Evolutionary conservation across 1,140 invertebrate genomes (phyloP).

Genomic region (Coenobita brevimanus): DNA sequence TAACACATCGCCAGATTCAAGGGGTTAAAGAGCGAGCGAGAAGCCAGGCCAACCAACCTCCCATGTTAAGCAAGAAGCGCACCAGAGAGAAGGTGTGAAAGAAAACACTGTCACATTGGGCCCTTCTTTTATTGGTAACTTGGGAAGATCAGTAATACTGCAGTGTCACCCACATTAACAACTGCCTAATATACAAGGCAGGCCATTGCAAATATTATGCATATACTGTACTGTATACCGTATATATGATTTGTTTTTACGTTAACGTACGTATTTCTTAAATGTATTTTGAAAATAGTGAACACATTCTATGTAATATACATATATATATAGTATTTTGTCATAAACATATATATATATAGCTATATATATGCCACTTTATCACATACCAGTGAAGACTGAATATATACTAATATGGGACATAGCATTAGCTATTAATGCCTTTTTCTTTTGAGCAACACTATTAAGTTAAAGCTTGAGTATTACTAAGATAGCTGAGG

Average conservation of each 20-base stretch:
- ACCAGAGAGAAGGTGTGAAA: constrained; percentile 55
- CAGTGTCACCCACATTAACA: neutral
- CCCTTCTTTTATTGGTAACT: constrained; percentile 65
- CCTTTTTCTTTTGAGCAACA: constrained; percentile 44
- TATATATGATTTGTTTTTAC: constrained; percentile 14
- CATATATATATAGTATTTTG: constrained; percentile 10
- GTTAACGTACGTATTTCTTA: neutral
- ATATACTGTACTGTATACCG: neutral
- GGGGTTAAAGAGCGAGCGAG: neutral
- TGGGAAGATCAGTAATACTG: constrained; percentile 10
- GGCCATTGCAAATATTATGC: neutral
- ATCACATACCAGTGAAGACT: constrained; percentile 6
- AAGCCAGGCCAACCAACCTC: neutral
- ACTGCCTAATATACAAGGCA: constrained; percentile 15
- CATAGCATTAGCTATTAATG: constrained; percentile 49
- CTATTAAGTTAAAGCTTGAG: neutral
- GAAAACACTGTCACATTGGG: constrained; percentile 56
- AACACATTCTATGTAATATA: constrained; percentile 27
- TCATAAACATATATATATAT: constrained; percentile 4
- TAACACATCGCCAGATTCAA: too few species aligned
- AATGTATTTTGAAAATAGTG: constrained; percentile 39
- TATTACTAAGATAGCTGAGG: constrained; percentile 19
- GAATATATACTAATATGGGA: constrained; percentile 20
- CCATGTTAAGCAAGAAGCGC: neutral
- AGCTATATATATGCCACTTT: constrained; percentile 28